These are phyloP conservation scores for Calyptommatus sinebrachiatus DNA, from an alignment of 2,113 vertebrate species.

Conservation along the genomic window DNA sequence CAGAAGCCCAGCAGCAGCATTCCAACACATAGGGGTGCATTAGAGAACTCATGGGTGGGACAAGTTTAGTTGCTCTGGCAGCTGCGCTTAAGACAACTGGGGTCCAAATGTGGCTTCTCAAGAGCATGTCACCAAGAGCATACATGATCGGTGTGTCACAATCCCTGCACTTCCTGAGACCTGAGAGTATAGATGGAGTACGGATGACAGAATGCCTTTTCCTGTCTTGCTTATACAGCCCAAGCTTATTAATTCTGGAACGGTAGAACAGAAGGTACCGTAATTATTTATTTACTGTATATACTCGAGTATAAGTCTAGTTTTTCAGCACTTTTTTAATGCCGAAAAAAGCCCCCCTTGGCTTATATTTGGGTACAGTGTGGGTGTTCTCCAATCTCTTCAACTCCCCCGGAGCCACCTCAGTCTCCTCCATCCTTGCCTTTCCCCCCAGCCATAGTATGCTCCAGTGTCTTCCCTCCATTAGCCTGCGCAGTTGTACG, in stretches of 20 bases:
- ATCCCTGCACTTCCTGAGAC: rapidly evolving
- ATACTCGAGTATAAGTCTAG: too few relatives aligned
- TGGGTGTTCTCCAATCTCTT: too few relatives aligned
- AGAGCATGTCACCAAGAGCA: not conserved
- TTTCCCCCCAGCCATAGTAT: too few relatives aligned
- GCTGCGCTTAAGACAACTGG: constrained; percentile 14
- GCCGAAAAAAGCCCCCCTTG: too few relatives aligned
- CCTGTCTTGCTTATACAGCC: not conserved
- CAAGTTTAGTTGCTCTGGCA: rapidly evolving
- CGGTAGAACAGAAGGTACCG: not conserved
- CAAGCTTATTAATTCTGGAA: not conserved
- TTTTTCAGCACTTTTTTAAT: too few relatives aligned
- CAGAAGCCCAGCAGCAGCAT: not conserved
- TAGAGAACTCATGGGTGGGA: not conserved
- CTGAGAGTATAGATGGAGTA: rapidly evolving
- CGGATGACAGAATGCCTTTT: not conserved
- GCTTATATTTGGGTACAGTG: too few relatives aligned
- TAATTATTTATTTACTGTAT: too few relatives aligned
- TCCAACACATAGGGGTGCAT: not conserved
- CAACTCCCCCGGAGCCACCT: too few relatives aligned
- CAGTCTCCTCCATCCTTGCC: too few relatives aligned
- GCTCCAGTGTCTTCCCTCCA: too few relatives aligned
- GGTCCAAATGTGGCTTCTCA: not conserved
- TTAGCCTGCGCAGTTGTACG: too few relatives aligned
- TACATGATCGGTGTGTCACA: not conserved